A percentile compares a stretch with the other conserved stretches of the same genome.
Evolutionary conservation across 2,113 vertebrate genomes (phyloP).

Genomic region (Cynocephalus volans): DNA sequence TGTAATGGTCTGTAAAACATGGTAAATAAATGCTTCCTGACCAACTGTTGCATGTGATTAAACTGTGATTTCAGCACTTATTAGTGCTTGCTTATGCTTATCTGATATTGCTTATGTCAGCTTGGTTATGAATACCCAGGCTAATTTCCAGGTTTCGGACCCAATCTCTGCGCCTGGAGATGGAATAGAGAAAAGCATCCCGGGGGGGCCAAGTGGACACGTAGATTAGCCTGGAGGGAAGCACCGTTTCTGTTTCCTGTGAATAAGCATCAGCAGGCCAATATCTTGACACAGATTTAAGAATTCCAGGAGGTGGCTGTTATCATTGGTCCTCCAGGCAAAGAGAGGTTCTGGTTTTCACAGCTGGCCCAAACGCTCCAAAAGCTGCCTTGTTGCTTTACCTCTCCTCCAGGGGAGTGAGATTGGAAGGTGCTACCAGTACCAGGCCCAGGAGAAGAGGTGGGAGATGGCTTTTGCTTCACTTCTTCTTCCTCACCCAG

Average conservation of each 20-base stretch:
- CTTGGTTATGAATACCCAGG: neutral
- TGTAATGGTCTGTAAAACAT: conserved; percentile 28
- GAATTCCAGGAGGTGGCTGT: neutral
- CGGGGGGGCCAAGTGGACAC: neutral
- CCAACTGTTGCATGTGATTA: neutral
- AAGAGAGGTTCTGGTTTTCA: neutral
- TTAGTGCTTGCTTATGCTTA: neutral
- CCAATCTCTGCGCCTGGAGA: neutral
- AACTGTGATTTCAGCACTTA: neutral
- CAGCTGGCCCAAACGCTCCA: neutral
- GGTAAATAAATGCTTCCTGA: conserved; percentile 49
- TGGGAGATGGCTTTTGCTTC: neutral
- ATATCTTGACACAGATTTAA: neutral
- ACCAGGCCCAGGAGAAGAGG: neutral
- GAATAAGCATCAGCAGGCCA: neutral
- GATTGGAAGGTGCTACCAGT: neutral
- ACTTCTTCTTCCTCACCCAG: neutral
- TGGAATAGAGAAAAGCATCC: neutral
- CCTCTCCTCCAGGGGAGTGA: neutral
- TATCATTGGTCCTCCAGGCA: neutral
- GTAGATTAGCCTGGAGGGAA: neutral
- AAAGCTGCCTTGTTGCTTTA: neutral
- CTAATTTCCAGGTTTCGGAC: neutral
- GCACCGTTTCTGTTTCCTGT: neutral
- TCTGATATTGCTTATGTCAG: neutral